These are phyloP conservation scores for Procapra przewalskii DNA, from an alignment of 2,113 vertebrate genomes.

Conservation along the genomic window DNA sequence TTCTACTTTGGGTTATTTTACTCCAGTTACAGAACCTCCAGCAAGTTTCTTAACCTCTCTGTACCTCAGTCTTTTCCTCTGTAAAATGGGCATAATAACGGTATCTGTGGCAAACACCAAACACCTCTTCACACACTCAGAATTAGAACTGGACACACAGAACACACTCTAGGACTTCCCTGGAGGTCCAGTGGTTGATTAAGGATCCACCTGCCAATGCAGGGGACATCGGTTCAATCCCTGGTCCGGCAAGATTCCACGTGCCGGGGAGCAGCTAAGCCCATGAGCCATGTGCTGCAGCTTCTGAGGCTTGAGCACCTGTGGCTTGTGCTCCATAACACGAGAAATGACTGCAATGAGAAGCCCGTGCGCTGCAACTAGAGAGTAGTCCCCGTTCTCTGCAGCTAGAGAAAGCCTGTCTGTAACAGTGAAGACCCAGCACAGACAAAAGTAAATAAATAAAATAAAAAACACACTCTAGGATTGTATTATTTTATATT, in stretches of 20 bases:
- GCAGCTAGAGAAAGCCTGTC: neutral
- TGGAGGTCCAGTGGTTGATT: neutral
- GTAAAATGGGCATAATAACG: neutral
- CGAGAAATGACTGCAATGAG: rapidly evolving
- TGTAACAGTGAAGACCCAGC: neutral
- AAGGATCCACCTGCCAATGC: neutral
- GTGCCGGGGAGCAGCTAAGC: neutral
- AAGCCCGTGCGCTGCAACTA: neutral
- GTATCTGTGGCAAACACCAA: neutral
- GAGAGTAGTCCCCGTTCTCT: neutral
- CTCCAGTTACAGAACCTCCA: neutral
- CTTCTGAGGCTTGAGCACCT: neutral
- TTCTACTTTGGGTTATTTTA: neutral
- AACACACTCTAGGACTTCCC: neutral
- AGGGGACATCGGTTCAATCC: neutral
- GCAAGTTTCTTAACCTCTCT: neutral
- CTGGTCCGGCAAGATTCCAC: neutral
- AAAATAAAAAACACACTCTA: neutral
- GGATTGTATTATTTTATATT: neutral
- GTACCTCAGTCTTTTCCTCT: neutral
- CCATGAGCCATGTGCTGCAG: neutral
- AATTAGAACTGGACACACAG: neutral
- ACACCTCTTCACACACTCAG: too few relatives aligned
- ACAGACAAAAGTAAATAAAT: neutral
- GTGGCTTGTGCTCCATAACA: neutral